Evolutionary conservation across 1,140 invertebrate genomes (phyloP).

Genomic region (Brachionus rubens): DNA sequence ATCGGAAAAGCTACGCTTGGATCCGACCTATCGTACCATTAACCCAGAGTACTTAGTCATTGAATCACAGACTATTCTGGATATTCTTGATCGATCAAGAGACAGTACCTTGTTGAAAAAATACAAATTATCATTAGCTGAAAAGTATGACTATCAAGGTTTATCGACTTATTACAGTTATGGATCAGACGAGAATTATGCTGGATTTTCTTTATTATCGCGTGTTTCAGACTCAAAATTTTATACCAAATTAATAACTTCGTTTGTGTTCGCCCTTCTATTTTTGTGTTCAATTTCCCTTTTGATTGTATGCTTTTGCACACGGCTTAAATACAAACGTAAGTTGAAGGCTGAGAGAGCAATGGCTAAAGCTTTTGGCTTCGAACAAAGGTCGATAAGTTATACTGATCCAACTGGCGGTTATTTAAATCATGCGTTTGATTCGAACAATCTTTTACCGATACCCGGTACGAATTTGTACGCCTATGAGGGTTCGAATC

Average conservation of each 20-base stretch:
- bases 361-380: conserved; percentile 40
- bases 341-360: conserved; percentile 39
- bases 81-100: conserved; percentile 20
- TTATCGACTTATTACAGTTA: conserved; percentile 3
- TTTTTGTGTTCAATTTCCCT: not conserved
- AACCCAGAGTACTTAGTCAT: conserved; percentile 10
- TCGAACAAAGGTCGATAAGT: conserved; percentile 15
- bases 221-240: not conserved
- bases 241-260: conserved; percentile 16
- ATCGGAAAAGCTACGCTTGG: not conserved
- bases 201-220: not conserved
- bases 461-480: conserved; percentile 44
- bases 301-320: not conserved
- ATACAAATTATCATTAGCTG: conserved; percentile 34
- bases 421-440: conserved; percentile 27
- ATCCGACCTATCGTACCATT: not conserved
- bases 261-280: not conserved
- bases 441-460: conserved; percentile 38
- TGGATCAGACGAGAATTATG: conserved; percentile 18
- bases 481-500: conserved; percentile 40
- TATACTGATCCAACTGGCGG: conserved; percentile 14
- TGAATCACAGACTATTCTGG: conserved; percentile 2
- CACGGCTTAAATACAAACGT: conserved; percentile 19
- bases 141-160: conserved; percentile 31
- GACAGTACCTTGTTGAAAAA: conserved; percentile 4